phyloP scores from a whole-genome alignment of 1,140 invertebrate species.

The Listronotus oregonensis region DNA sequence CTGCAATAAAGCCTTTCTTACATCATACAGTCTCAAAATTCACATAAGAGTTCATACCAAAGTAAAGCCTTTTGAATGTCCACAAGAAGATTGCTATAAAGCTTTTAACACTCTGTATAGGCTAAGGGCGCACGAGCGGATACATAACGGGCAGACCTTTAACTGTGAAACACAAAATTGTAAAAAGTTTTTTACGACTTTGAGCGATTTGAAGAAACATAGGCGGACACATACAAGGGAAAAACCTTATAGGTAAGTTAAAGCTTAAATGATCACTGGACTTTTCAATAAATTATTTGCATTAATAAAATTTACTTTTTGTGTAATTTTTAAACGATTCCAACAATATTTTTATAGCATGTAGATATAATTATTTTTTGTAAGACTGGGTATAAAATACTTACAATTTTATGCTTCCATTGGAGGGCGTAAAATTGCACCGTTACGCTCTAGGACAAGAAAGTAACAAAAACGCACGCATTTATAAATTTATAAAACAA shows the following conservation, averaged over 20 bases:
- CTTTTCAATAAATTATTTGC: too few species aligned
- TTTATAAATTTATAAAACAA: too few species aligned
- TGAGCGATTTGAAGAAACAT: conserved; percentile 94
- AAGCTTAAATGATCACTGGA: too few species aligned
- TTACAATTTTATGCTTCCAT: too few species aligned
- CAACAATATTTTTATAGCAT: too few species aligned
- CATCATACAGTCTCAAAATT: conserved; percentile 93
- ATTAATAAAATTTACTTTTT: too few species aligned
- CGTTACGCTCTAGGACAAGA: too few species aligned
- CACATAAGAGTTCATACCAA: conserved; percentile 95
- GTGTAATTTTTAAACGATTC: too few species aligned
- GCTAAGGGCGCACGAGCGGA: conserved; percentile 86
- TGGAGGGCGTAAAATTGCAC: too few species aligned
- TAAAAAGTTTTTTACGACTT: conserved; percentile 90
- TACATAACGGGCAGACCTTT: conserved; percentile 95
- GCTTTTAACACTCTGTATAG: conserved; percentile 94
- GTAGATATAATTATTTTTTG: too few species aligned
- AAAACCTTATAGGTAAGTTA: conserved; percentile 81
- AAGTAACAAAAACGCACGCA: too few species aligned
- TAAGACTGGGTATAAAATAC: too few species aligned
- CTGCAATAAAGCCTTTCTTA: conserved; percentile 93
- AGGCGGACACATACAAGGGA: conserved; percentile 90
- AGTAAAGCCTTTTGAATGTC: conserved; percentile 87
- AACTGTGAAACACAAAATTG: conserved; percentile 86
- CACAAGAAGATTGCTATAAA: conserved; percentile 80